These are phyloP conservation scores for Galaxias olidus DNA, from an alignment of 2,797 vertebrate genomes.

Conservation along the genomic window DNA sequence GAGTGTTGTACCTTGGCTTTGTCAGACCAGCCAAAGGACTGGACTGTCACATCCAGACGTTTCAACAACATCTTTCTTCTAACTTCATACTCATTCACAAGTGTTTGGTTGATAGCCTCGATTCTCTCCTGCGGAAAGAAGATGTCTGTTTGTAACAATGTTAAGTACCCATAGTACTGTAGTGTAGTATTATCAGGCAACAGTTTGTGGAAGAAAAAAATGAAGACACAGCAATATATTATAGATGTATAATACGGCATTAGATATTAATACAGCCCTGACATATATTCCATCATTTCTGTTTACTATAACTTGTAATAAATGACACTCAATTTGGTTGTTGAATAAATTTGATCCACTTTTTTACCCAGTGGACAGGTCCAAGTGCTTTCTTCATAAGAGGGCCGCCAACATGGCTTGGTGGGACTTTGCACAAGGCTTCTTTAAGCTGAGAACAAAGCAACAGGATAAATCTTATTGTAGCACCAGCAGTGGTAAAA, in stretches of 20 bases:
- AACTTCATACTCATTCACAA: conserved; percentile 94
- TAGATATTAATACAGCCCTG: no score
- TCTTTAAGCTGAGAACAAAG: conserved; percentile 87
- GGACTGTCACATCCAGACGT: conserved; percentile 95
- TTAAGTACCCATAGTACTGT: no score
- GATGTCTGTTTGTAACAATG: no score
- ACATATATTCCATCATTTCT: no score
- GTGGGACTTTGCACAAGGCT: conserved; percentile 87
- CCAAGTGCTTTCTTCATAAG: conserved; percentile 89
- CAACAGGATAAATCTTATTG: no score
- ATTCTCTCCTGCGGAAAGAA: conserved; percentile 93
- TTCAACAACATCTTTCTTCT: conserved; percentile 95
- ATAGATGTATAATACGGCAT: no score
- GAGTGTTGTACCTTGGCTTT: conserved; percentile 86
- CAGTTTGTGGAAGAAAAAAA: not conserved
- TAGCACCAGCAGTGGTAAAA: no score
- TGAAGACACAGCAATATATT: no score
- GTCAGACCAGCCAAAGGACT: conserved; percentile 98
- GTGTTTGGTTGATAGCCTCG: conserved; percentile 94
- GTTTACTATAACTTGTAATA: no score
- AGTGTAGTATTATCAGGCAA: not conserved
- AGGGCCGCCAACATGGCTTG: conserved; percentile 88
- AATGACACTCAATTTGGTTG: no score
- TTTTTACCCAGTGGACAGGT: conserved; percentile 89
- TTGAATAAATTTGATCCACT: not conserved